Base-by-base conservation (phyloP, 2,797 vertebrate species). In the Alcedo quadribrachys region DNA sequence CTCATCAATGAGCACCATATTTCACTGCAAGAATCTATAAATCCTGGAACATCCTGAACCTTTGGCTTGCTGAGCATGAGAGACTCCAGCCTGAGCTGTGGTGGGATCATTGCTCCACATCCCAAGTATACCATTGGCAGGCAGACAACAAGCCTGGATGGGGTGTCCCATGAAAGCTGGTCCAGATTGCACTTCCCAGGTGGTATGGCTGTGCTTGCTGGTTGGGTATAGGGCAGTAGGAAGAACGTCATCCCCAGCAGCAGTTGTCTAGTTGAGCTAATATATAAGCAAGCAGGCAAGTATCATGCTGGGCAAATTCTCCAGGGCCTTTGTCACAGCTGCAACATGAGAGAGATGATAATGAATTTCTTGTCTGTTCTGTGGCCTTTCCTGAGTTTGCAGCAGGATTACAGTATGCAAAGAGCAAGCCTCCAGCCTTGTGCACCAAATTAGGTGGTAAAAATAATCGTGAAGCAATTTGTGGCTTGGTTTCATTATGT, bases 1-100 rank as follows among this genome's bases (percentile, higher is more conserved):
- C 94, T 95, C 82, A 78, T 92, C 96, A 87, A 22, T 22, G 68
- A 78, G 70, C 94, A 84, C 89, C 92, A 75, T 89, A 94, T 95
- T 81, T 96, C 89, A 93, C 94, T 77, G 85, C 60, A 94, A 84
- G 93, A 93, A 92, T 79, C 87, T 96, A 90, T 93, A 95, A 89
- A 92, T 89, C 76, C 76, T 87, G 79, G 91, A 89, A 90, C 86
- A 91, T 95, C 94, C 90, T 55, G 74, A 91, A 82, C 75, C 82
- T 83, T 65, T 45, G 61, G 50, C 85, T 93, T 61, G 42, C 68
- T 61, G 55, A 57, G 92, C 24, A 2, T 6, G 57, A 71, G 65
- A 16, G 50, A 57, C 76, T 89, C 43, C 67, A 54, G 66, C 62
- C 69, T 42, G 84, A 75, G 65, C 76, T 68, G 58, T 27, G 68